Evolutionary conservation across 2,113 vertebrate genomes (phyloP), one percentile per base, ranked within the genome.

Genomic region (Lophotis ruficrista): DNA sequence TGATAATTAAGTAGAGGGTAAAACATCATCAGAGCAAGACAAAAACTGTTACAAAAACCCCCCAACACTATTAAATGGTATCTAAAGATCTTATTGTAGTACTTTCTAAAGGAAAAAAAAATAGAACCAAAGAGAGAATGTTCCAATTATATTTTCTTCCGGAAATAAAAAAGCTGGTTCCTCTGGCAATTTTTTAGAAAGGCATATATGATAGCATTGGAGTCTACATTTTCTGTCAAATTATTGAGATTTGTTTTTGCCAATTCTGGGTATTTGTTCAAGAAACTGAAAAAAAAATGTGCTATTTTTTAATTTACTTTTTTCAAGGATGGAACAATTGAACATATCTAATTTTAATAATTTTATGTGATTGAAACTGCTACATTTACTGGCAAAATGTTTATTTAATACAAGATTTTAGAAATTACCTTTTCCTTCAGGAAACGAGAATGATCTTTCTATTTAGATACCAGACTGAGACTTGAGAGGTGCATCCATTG

Each of bases 1-100:
- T 94, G 68, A 54, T 94, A 71, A 84, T 94, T 90, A 94, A 97
- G 85, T 47, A 83, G 83, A 95, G 48, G 38, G 41, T 92, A 62
- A 91, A 93, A 77, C 90, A 89, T 86, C 38, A 86, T 83, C 47
- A 79, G 65, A 84, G 69, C 15, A 85, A 89, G 79, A 80, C 38
- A 90, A 92, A 93, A 94, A n/a, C 18, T 43, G 51, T 62, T 64
- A 20, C 43, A 76, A 57, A 45, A 70, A 68, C 4, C 0, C 2
- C 22, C 27, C 11, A 41, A 31, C 2, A 5, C 48, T 79, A 16
- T 76, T 62, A 66, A 89, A 83, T 60, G 19, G 20, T 79, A 75
- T 88, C 48, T 87, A 14, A 70, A 77, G 58, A 73, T 69, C 76
- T 93, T 61, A 61, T 13, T 31, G 5, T 51, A 51, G 48, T 50